Base-by-base conservation (phyloP, 2,888 invertebrate genomes). In the Dicranocentrus wangi region DNA sequence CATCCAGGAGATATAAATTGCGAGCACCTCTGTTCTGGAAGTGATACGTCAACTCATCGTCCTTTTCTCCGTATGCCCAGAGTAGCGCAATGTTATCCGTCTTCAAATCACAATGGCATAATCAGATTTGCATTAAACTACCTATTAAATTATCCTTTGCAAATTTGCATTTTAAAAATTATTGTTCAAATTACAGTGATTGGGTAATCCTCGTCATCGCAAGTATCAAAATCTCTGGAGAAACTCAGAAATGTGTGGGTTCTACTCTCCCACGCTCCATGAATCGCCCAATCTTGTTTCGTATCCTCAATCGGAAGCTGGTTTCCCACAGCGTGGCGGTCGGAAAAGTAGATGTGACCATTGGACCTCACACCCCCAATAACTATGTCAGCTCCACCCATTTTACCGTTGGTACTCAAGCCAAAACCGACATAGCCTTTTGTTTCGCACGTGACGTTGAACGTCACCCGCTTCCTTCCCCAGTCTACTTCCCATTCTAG, bases 341-440 rank as follows among this genome's bases (percentile, higher is more conserved):
- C 80, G 58, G 76, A 60, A 51, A 81, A 81, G 15, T 82, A 82
- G 1, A 23, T 1, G 3, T 32, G 21, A 1, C 82, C 82, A 32
- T 68, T 43, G 1, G 53, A 23, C 1, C 10, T 0, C 3, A 82
- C 63, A 5, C 82, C 77, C 0, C 82, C 82, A 42, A 78, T 69
- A 2, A 82, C 72, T 5, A 82, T 72, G 28, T 77, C 77, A 23
- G 77, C 77, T 19, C 77, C 77, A 1, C 15, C 13, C 77, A 77
- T 72, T 42, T 78, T 72, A 10, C 77, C 82, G 47, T 53, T 42
- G 32, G n/a, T 32, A 32, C 19, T 27, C n/a, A 82, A 19, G 1
- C 82, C 82, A 63, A 82, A 82, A 5, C 71, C 77, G 0, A 82
- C 68, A 23, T 68, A 82, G 1, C 82, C 82, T 3, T 17, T 60